Percentiles rank a stretch among this genome's conserved stretches.
phyloP scores from a whole-genome alignment of 35 echinoderm and acorn worm species.

The Stichopus chloronotus region DNA sequence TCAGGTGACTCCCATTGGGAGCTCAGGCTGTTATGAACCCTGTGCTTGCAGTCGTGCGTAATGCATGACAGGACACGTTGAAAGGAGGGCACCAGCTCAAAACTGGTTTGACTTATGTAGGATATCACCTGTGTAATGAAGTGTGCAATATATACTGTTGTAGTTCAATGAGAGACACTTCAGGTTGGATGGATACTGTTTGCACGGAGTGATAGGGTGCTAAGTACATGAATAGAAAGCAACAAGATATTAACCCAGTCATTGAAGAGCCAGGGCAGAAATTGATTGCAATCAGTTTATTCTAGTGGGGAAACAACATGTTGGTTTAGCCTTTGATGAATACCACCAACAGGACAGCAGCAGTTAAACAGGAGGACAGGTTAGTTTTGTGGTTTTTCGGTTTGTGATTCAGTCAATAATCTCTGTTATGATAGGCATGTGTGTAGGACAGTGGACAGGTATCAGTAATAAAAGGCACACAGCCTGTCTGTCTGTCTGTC shows the following conservation, averaged over 20 bases:
- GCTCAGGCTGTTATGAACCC: not conserved
- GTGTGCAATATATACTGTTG: conserved; percentile 27
- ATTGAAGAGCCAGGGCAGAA: not conserved
- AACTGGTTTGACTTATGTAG: conserved; percentile 29
- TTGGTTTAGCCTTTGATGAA: conserved; percentile 36
- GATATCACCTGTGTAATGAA: conserved; percentile 51
- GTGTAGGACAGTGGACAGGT: not conserved
- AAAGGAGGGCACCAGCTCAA: conserved; percentile 44
- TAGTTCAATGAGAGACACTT: not conserved
- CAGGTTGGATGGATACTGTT: conserved; percentile 21
- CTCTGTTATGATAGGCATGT: not conserved
- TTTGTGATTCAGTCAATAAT: not conserved
- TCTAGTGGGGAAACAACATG: conserved; percentile 40
- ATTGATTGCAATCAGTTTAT: conserved; percentile 28
- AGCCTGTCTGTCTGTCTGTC: not conserved
- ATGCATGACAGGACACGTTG: conserved; percentile 17
- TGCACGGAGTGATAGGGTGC: conserved; percentile 10
- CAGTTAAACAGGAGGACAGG: conserved; percentile 24
- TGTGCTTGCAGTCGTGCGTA: not conserved
- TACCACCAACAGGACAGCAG: not conserved
- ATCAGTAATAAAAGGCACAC: not conserved
- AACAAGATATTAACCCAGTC: not conserved
- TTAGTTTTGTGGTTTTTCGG: not conserved
- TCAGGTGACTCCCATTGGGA: conserved; percentile 40
- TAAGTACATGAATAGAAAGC: conserved; percentile 13